Evolutionary conservation across 2,797 vertebrate genomes (phyloP), one percentile per base, ranked within the genome.

Genomic region (Melanotaenia trifasciata): DNA sequence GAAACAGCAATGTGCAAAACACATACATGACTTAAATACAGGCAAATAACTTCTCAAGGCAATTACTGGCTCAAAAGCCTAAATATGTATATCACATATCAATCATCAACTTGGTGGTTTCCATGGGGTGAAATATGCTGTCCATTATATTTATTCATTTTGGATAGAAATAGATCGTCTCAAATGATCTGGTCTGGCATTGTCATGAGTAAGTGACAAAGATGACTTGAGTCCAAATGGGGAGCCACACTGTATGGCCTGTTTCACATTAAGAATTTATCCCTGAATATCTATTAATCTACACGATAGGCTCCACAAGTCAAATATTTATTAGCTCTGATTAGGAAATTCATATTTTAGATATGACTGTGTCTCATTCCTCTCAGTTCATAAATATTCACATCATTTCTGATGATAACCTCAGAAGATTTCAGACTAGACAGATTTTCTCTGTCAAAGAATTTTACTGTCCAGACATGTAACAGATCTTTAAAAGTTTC

Each of bases 281-380:
- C 82, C 76, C 87, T 71, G 87, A 90, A 93, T 91, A 90, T 92
- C 94, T 92, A 96, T 95, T 93, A 93, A 94, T 95, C 94, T 91
- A 78, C 84, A 74, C 80, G 72, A 90, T 89, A 89, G 91, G 89
- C 90, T 90, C 85, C 89, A 91, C 89, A 93, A 94, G 94, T 95
- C 93, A 93, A 94, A 95, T 94, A 96, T 96, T 94, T 95, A 95
- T 94, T 94, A 95, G 93, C 87, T 89, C 92, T 93, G 93, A 95
- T 95, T 94, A 94, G 93, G 87, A 94, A 92, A 94, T 94, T 90
- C 93, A 95, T 94, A 94, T 95, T 95, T 95, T 92, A 94, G 92
- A 93, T 88, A 87, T 87, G 91, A 92, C 90, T 91, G 86, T 81
- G 82, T 92, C 94, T 91, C 87, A 90, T 94, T 90, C 84, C 83